Evolutionary conservation across 2,797 vertebrate species (phyloP).

Genomic region (Holocentrus rufus): DNA sequence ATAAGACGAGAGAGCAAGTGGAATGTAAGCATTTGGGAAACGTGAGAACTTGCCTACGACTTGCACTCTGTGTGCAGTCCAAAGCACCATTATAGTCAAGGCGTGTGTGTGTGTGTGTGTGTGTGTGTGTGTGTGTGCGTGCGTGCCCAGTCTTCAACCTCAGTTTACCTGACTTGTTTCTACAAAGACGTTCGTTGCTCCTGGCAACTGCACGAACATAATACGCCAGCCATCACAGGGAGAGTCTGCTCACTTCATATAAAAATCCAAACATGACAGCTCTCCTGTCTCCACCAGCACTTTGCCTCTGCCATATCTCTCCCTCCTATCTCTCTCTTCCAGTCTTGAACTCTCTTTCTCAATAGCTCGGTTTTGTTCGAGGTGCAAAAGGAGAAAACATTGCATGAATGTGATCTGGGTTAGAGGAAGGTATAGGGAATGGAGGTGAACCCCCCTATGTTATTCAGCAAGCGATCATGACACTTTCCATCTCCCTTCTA

Average conservation of each 20-base stretch:
- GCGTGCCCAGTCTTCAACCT: conserved; percentile 30
- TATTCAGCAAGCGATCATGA: conserved; percentile 50
- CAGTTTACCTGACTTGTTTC: conserved; percentile 47
- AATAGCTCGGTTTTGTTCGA: conserved; percentile 10
- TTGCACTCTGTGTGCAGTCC: conserved; percentile 60
- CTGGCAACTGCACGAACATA: conserved; percentile 43
- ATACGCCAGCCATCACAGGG: conserved; percentile 11
- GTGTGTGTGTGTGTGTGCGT: conserved; percentile 17
- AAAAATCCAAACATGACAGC: conserved; percentile 23
- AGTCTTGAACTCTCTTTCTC: background rate
- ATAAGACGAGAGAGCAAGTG: conserved; percentile 65
- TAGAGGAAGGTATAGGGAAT: conserved; percentile 9
- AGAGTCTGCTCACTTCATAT: background rate
- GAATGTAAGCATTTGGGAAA: conserved; percentile 80
- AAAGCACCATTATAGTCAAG: conserved; percentile 52
- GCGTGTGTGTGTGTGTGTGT: conserved; percentile 20
- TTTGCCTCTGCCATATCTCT: conserved; percentile 13
- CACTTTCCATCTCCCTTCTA: conserved; percentile 27
- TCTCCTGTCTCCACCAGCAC: background rate
- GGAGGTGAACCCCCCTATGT: conserved; percentile 43
- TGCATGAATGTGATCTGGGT: conserved; percentile 5
- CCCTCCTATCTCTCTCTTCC: conserved; percentile 3
- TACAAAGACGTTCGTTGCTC: conserved; percentile 49
- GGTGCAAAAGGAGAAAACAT: conserved; percentile 11
- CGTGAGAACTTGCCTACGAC: conserved; percentile 76